Evolutionary conservation across 1,140 invertebrate species (phyloP).

Genomic region (Musca domestica): DNA sequence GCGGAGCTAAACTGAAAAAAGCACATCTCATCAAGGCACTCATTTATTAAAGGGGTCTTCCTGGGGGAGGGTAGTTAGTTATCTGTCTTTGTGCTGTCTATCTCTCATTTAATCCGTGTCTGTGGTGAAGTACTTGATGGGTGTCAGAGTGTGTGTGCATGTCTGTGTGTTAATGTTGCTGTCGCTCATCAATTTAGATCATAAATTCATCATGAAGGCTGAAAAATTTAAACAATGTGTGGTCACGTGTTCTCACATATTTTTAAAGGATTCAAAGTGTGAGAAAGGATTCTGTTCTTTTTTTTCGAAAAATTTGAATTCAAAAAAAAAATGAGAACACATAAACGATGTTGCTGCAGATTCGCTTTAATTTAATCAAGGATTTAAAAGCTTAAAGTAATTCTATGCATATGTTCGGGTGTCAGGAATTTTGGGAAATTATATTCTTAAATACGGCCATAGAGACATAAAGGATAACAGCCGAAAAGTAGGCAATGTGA

Average conservation of each 20-base stretch:
- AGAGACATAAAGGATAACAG: too few species aligned
- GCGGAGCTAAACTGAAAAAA: conserved; percentile 1
- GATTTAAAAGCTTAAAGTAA: not conserved
- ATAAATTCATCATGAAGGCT: conserved; percentile 12
- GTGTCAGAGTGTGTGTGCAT: too few species aligned
- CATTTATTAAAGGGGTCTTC: too few species aligned
- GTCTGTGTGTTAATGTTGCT: not conserved
- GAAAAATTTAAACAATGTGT: conserved; percentile 1
- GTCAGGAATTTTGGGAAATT: too few species aligned
- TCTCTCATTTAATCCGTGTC: not conserved
- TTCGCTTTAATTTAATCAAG: conserved; percentile 17
- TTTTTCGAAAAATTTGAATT: not conserved
- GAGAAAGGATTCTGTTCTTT: not conserved
- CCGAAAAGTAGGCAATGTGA: too few species aligned
- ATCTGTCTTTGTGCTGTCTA: not conserved
- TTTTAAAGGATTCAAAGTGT: not conserved
- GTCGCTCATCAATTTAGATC: conserved; percentile 8
- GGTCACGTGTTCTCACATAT: conserved; percentile 4
- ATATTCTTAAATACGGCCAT: too few species aligned
- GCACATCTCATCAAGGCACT: conserved; percentile 1
- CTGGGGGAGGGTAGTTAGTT: too few species aligned
- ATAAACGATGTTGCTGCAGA: not conserved
- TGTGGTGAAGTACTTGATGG: not conserved
- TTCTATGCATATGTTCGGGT: too few species aligned
- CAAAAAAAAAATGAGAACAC: not conserved